Evolutionary conservation across 2,797 vertebrate genomes (phyloP), one percentile per base, ranked within the genome.

Genomic region (Chiloscyllium punctatum): DNA sequence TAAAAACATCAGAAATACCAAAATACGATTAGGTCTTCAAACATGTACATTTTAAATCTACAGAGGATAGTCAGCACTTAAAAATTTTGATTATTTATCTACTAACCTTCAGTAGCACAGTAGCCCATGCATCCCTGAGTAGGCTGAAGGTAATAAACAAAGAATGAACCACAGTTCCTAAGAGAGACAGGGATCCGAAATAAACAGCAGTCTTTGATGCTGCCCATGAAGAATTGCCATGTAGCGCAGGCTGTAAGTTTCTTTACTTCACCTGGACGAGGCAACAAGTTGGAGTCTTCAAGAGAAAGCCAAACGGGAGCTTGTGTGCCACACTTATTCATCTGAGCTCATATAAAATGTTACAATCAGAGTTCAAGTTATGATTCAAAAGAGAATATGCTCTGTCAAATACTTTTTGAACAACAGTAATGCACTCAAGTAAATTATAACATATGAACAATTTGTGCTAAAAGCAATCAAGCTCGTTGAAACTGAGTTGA

Each of bases 321-420:
- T 97, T 98, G 98, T 0, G 98, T 98, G 0, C 98, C 98, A 1
- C 98, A 98, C 96, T 97, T 98, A 96, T 98, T 98, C 97, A 98
- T 98, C 98, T 98, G 96, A 95, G 94, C 53, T 74, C 21, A 84
- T 25, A 84, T 48, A 21, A 77, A 95, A 77, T 33, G 53, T 95
- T 53, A 77, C 51, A 53, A 77, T 42, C 53, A 53, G 33, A 71
- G 27, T 95, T 72, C 30, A 37, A 94, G 57, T 91, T 91, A 30
- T 25, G 48, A 94, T 23, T 71, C 30, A 51, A 48, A 11, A 74
- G 18, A 8, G 25, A 27, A 48, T 66, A 30, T n/a, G 42, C 25
- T 9, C 48, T 51, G 30, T 18, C 53, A 74, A 74, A 74, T 21
- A 6, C 0, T 9, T 42, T 25, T 8, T 42, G 11, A 69, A 53